phyloP scores from a whole-genome alignment of 2,797 vertebrate species.

The Amblyopsis hoosieri region DNA sequence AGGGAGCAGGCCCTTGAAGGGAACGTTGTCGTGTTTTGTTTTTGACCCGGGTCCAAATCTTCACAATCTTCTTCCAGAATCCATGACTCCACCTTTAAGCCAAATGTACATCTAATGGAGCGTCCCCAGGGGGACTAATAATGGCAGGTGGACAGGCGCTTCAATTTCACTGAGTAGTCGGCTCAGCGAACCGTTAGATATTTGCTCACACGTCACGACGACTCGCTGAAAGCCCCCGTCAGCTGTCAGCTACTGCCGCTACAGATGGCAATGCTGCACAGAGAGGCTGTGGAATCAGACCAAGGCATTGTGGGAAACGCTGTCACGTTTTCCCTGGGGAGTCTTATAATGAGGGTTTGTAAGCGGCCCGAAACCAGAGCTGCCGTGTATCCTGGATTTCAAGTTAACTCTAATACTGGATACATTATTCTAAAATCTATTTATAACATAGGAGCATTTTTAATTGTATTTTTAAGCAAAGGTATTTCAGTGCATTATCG shows the following conservation, averaged over 20 bases:
- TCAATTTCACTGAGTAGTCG: constrained; percentile 12
- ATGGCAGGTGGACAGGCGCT: neutral
- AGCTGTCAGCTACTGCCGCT: constrained; percentile 39
- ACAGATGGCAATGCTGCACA: constrained; percentile 42
- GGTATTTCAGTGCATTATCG: neutral
- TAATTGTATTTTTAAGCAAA: no score
- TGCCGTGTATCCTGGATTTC: constrained; percentile 3
- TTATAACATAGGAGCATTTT: no score
- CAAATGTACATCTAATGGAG: no score
- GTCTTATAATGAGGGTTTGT: constrained; percentile 15
- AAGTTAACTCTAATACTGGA: constrained; percentile 3
- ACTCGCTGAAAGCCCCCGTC: constrained; percentile 40
- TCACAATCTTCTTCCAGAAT: no score
- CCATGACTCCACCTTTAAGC: no score
- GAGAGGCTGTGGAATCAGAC: constrained; percentile 19
- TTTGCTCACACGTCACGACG: constrained; percentile 21
- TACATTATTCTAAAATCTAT: no score
- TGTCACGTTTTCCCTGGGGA: constrained; percentile 16
- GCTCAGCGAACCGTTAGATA: constrained; percentile 23
- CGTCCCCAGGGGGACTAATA: no score
- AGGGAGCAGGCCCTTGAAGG: no score
- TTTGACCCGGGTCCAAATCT: no score
- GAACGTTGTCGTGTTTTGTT: no score
- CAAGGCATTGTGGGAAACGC: neutral
- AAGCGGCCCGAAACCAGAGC: neutral